Percentiles rank a stretch among this genome's conserved stretches.
phyloP scores from a whole-genome alignment of 2,113 vertebrate genomes.

The Ramphastos sulfuratus region DNA sequence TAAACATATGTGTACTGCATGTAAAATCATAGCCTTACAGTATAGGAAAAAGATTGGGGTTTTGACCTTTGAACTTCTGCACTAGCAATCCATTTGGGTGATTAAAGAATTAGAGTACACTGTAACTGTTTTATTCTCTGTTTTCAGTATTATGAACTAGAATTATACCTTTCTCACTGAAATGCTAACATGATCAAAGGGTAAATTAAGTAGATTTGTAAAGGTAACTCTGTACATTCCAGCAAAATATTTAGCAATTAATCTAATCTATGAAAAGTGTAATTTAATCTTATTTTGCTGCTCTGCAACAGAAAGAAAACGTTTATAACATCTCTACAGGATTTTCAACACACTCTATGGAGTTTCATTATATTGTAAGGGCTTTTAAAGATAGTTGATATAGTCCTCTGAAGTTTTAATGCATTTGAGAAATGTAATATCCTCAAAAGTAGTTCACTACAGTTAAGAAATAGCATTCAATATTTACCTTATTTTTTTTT shows the following conservation, averaged over 20 bases:
- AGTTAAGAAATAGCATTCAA: neutral
- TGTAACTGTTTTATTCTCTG: neutral
- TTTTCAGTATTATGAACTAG: conserved; percentile 27
- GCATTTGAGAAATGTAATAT: conserved; percentile 23
- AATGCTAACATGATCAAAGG: conserved; percentile 38
- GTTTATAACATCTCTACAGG: neutral
- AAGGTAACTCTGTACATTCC: conserved; percentile 37
- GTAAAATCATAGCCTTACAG: neutral
- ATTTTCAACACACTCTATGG: neutral
- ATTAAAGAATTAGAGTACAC: conserved; percentile 11
- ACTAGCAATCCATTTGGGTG: neutral
- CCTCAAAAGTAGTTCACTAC: neutral
- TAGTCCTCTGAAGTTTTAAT: neutral
- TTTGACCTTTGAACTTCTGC: neutral
- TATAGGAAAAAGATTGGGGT: neutral
- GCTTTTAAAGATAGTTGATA: conserved; percentile 5
- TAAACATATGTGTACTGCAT: neutral
- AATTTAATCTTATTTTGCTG: conserved; percentile 15
- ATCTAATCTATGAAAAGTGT: conserved; percentile 13
- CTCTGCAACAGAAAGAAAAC: neutral
- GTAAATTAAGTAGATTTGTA: conserved; percentile 51
- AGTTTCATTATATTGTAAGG: conserved; percentile 3
- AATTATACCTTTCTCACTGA: conserved; percentile 27
- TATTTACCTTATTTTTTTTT: neutral
- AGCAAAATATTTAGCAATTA: conserved; percentile 36